These are phyloP conservation scores for Dipodomys spectabilis DNA, from an alignment of 2,113 vertebrate genomes.

Conservation along the genomic window DNA sequence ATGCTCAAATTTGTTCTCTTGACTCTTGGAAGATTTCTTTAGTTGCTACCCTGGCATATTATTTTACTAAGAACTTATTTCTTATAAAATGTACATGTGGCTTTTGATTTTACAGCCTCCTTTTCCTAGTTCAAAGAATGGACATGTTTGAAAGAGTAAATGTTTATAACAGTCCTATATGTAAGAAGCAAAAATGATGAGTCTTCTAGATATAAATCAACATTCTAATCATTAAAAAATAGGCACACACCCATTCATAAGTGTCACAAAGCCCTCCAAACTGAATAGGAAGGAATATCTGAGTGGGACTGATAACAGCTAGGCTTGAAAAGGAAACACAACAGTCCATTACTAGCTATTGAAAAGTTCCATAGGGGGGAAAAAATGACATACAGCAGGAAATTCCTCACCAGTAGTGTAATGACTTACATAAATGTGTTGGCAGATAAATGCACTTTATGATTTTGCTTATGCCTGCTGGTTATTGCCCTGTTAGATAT, in stretches of 20 bases:
- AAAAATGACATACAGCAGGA: conserved; percentile 73
- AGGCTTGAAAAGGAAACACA: conserved; percentile 64
- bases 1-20: conserved; percentile 21
- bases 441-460: conserved; percentile 72
- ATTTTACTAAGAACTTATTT: conserved; percentile 54
- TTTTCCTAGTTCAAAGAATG: conserved; percentile 45
- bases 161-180: background rate
- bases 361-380: conserved; percentile 66
- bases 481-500: background rate
- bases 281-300: conserved; percentile 70
- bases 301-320: conserved; percentile 71
- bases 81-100: conserved; percentile 24
- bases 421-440: conserved; percentile 68
- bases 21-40: background rate
- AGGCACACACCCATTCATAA: conserved; percentile 51
- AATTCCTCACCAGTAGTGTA: conserved; percentile 75
- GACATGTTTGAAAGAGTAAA: conserved; percentile 26
- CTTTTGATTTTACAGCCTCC: conserved; percentile 25
- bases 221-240: conserved; percentile 31
- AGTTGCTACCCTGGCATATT: background rate
- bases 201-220: conserved; percentile 35
- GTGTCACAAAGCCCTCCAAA: conserved; percentile 61
- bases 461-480: conserved; percentile 57
- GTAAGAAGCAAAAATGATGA: conserved; percentile 17
- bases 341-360: conserved; percentile 42